Conservation (phyloP, 2,113 vertebrate species). For the Peromyscus polionotus region DNA sequence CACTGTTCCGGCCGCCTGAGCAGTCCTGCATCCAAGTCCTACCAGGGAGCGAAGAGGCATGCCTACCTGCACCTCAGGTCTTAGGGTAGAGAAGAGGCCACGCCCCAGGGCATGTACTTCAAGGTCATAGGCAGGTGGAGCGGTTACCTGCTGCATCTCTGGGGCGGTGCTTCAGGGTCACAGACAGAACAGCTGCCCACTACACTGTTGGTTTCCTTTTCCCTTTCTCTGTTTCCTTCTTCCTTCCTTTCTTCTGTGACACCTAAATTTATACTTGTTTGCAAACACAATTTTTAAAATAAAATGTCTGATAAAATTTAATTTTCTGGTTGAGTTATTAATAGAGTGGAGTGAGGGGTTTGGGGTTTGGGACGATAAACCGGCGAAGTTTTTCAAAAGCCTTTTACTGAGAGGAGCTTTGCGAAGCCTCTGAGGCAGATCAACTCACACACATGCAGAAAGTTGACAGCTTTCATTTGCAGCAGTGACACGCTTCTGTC, state of each 20-base stretch:
- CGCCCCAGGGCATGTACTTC: no score
- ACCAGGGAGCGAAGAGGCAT: no score
- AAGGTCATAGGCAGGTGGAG: no score
- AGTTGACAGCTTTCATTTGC: background rate
- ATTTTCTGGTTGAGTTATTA: background rate
- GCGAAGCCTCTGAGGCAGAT: background rate
- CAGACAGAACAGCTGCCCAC: no score
- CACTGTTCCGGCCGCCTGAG: no score
- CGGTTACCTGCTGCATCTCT: no score
- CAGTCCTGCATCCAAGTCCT: no score
- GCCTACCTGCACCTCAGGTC: no score
- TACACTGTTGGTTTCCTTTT: background rate
- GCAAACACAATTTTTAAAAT: background rate
- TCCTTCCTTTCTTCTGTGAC: background rate
- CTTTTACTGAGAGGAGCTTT: background rate
- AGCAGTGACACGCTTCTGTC: background rate
- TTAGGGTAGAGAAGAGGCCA: no score
- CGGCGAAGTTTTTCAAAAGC: background rate
- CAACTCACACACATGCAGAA: background rate
- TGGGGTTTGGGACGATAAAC: background rate
- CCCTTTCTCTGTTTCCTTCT: background rate
- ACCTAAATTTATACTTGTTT: slow-evolving; percentile 17
- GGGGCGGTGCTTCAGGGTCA: no score
- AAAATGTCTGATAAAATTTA: background rate
- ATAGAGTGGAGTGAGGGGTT: background rate